Conservation (phyloP, 2,888 invertebrate species). For the Dicranocentrus wangi region DNA sequence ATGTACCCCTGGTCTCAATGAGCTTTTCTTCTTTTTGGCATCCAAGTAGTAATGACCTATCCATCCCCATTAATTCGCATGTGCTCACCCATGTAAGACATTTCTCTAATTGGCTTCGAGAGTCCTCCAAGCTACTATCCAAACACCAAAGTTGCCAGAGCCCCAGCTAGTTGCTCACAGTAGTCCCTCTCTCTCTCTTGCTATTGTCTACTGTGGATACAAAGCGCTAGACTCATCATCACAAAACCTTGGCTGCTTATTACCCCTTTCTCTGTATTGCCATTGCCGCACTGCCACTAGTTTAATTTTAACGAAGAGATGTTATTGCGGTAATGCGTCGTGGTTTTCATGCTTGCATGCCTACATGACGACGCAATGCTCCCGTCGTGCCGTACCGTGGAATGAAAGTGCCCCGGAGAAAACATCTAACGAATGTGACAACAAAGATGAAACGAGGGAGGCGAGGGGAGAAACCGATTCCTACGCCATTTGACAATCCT, state of each 20-base stretch:
- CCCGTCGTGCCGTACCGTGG: too few relatives aligned
- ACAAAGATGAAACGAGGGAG: not conserved
- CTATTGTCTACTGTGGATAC: not conserved
- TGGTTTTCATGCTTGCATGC: constrained; percentile 3
- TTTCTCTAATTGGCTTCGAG: constrained; percentile 62
- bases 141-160: constrained; percentile 4
- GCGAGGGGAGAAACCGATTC: not conserved
- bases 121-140: constrained; percentile 28
- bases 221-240: not conserved
- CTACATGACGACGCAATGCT: not conserved
- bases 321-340: not conserved
- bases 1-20: too few relatives aligned
- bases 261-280: constrained; percentile 6
- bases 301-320: constrained; percentile 26
- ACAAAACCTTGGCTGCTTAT: not conserved
- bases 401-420: not conserved
- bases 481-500: not conserved
- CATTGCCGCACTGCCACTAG: constrained; percentile 4
- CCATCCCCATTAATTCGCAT: constrained; percentile 64
- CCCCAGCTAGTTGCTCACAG: constrained; percentile 29
- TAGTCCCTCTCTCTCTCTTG: constrained; percentile 28
- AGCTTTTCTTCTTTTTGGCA: constrained; percentile 41
- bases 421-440: too few relatives aligned
- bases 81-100: constrained; percentile 63
- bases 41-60: constrained; percentile 60